Base-by-base conservation (phyloP, 2,113 vertebrate genomes). In the Taxidea taxus region DNA sequence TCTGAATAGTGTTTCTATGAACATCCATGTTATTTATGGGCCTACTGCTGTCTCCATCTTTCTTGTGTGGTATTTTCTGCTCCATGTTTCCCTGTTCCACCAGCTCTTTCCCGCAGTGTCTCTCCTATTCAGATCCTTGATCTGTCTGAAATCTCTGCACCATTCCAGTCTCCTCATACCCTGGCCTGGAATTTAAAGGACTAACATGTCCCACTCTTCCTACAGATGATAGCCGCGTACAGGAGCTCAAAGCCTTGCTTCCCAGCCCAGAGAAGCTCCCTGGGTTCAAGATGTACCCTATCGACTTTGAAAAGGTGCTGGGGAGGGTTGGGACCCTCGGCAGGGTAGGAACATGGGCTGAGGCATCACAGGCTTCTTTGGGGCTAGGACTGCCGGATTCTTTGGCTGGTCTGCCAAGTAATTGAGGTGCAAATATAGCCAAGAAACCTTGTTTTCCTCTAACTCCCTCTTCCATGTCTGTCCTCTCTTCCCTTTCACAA, bases 221-320 rank as follows among this genome's bases (percentile, higher is more conserved):
- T 18, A 1, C 87, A 99, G 99, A 99, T 98, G 99, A 99, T 85
- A 98, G 98, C 31, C 98, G 99, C 90, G 97, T 99, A 94, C 99
- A 99, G 94, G 99, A 99, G 94, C 98, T 99, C 94, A 99, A 99
- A 97, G 88, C 97, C 6, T 94, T 98, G 23, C 98, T 99, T 39
- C 99, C 99, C 39, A 86, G 94, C 11, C 20, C 98, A 0, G 99
- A 99, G 49, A 83, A 98, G 11, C 95, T 98, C 4, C 88, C 97
- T 25, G 97, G 98, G 42, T 99, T 99, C 96, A 99, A 98, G 95
- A 99, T 99, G 97, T 97, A 87, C 90, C 87, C 99, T 74, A 98
- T 99, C 31, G 99, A 99, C 37, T 99, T 99, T 98, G 99, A 99
- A 98, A 99, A 99, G 99, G 99, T 99, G 98, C 80, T 44, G 5